Percentiles rank a stretch among this genome's conserved stretches.
phyloP scores from a whole-genome alignment of 1,140 invertebrate species.

The Druon quercuslanigerum region DNA sequence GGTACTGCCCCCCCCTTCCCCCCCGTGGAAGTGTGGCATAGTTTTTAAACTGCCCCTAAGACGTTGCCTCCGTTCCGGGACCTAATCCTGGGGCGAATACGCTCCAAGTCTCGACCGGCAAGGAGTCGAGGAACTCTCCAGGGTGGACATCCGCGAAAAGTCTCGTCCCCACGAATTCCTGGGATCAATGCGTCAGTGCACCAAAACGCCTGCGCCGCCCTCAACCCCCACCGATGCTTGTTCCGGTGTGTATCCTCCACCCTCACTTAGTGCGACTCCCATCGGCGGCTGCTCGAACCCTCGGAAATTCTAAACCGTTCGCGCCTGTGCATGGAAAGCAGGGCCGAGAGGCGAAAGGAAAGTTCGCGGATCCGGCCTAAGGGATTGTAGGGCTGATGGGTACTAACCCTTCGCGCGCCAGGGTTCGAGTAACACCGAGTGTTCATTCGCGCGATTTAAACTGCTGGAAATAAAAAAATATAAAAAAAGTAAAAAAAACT shows the following conservation, averaged over 20 bases:
- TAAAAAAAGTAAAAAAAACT: neutral
- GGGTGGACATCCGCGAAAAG: conserved; percentile 24
- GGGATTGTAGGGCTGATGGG: conserved; percentile 66
- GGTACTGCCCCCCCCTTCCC: no score
- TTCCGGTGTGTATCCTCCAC: conserved; percentile 34
- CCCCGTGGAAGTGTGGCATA: no score
- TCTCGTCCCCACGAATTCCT: conserved; percentile 65
- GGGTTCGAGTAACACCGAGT: conserved; percentile 33
- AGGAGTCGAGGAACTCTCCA: conserved; percentile 25
- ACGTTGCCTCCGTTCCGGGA: no score
- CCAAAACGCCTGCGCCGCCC: conserved; percentile 71
- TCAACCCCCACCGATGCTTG: conserved; percentile 29
- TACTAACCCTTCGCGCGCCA: conserved; percentile 39
- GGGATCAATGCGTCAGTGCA: conserved; percentile 73
- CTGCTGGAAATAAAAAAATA: neutral
- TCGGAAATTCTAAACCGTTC: conserved; percentile 59
- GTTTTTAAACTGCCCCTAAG: neutral
- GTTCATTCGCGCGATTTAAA: conserved; percentile 1
- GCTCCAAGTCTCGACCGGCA: conserved; percentile 3
- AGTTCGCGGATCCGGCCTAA: conserved; percentile 64
- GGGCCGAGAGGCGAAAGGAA: conserved; percentile 58
- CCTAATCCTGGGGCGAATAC: neutral
- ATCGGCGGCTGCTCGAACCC: conserved; percentile 43
- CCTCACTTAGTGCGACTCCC: conserved; percentile 32
- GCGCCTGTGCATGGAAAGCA: conserved; percentile 60